Evolutionary conservation across 2,888 invertebrate species (phyloP), one percentile per base, ranked within the genome.

Genomic region (Pherbina coryleti): DNA sequence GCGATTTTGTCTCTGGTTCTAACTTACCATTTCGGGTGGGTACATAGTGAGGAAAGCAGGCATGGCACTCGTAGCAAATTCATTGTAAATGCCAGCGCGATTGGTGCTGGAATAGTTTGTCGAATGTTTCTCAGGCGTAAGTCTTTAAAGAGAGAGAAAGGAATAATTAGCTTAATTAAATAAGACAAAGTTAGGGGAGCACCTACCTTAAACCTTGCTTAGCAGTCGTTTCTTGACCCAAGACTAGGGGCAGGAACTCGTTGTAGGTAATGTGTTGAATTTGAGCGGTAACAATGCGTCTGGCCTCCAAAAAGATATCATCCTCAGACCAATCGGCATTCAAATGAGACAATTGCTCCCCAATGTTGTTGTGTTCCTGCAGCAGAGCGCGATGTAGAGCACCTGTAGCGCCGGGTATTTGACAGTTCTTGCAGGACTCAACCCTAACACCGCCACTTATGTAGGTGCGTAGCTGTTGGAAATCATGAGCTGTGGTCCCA

Each of bases 221-320:
- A 66, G 88, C 89, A 0, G 88, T 87, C 4, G 86, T 88, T 82
- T 90, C 89, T 79, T 89, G 89, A 78, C 95, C 95, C 66, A 96
- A 88, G 14, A 96, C 91, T 75, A 94, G 93, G 0, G 96, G 95
- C 77, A 96, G 90, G 89, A 95, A 96, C 87, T 96, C 96, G 84
- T 94, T 95, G 87, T 93, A 94, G 0, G 96, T 96, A 76, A 96
- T 94, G 84, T 96, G 96, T 82, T 96, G 96, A 57, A 96, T 93
- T 87, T 95, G 92, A 0, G 96, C 95, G 0, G 94, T 93, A 14
- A 96, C 91, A 14, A 95, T 93, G 67, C 95, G 91, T 72, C 94
- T 92, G 3, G 95, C 92, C 87, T 96, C 96, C 81, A 94, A 90
- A 87, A 95, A 96, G 19, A 96, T 86, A 0, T 92, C 93, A 55